Percentiles rank a stretch among this genome's conserved stretches.
Evolutionary conservation across 2,888 invertebrate genomes (phyloP).

Genomic region (Caenorhabditis imperialis): DNA sequence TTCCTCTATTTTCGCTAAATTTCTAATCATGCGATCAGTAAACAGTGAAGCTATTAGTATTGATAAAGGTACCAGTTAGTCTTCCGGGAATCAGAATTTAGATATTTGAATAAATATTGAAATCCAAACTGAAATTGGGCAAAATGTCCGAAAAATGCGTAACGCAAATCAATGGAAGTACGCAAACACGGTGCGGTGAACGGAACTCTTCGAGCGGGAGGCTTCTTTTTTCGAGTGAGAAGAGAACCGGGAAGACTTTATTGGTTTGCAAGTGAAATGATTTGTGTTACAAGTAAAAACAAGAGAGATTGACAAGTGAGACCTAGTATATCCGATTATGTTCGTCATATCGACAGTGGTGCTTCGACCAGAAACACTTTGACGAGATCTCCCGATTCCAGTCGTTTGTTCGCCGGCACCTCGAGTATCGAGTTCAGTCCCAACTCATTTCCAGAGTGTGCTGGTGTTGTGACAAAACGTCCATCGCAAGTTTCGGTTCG

Average conservation of each 20-base stretch:
- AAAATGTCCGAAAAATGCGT: background rate
- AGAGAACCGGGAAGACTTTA: no score
- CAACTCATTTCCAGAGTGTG: background rate
- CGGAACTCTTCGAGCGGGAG: slow-evolving; percentile 14
- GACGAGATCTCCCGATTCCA: background rate
- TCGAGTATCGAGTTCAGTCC: slow-evolving; percentile 32
- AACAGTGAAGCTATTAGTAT: no score
- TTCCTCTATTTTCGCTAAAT: background rate
- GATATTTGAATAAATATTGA: no score
- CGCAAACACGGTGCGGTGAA: slow-evolving; percentile 34
- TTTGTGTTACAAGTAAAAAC: background rate
- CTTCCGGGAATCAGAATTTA: no score
- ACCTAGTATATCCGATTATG: background rate
- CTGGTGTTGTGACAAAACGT: background rate
- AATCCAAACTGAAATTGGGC: no score
- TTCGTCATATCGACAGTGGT: background rate
- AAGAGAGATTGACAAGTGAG: background rate
- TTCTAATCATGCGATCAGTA: no score
- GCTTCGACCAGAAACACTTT: slow-evolving; percentile 1
- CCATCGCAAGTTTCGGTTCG: slow-evolving; percentile 5
- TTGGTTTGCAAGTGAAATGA: no score
- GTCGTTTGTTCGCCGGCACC: background rate
- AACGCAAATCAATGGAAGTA: slow-evolving; percentile 27
- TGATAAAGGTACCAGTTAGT: no score
- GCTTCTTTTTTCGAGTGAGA: no score